phyloP scores from a whole-genome alignment of 1,140 invertebrate species.

The Trachymyrmex cornetzi region DNA sequence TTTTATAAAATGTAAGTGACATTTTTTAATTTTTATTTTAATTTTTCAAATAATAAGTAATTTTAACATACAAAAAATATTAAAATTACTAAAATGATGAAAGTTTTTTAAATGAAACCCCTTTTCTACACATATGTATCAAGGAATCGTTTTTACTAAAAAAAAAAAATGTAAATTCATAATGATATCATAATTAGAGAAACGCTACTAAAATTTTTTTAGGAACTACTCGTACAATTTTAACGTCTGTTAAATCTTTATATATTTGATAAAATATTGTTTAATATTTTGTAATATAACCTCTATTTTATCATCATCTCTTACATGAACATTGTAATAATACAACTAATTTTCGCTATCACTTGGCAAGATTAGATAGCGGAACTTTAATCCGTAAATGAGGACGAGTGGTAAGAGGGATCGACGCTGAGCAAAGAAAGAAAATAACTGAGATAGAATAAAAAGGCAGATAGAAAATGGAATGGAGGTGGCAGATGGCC shows the following conservation, averaged over 20 bases:
- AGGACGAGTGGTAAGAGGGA: neutral
- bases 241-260: neutral
- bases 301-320: constrained; percentile 19
- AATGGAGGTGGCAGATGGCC: constrained; percentile 41
- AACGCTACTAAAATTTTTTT: neutral
- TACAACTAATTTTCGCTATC: neutral
- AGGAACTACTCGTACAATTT: neutral
- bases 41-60: neutral
- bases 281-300: neutral
- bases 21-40: neutral
- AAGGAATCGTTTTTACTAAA: neutral
- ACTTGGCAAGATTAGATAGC: constrained; percentile 4
- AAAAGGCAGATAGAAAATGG: constrained; percentile 11
- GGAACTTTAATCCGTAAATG: constrained; percentile 16
- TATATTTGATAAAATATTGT: neutral
- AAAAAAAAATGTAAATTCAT: neutral
- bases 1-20: neutral
- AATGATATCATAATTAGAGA: neutral
- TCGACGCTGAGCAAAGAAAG: neutral
- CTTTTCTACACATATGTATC: neutral
- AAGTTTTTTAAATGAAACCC: neutral
- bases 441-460: neutral
- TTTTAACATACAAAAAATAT: too few species aligned
- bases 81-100: too few species aligned
- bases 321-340: neutral